Evolutionary conservation across 2,113 vertebrate species (phyloP), one percentile per base, ranked within the genome.

Genomic region (Tympanuchus pallidicinctus): DNA sequence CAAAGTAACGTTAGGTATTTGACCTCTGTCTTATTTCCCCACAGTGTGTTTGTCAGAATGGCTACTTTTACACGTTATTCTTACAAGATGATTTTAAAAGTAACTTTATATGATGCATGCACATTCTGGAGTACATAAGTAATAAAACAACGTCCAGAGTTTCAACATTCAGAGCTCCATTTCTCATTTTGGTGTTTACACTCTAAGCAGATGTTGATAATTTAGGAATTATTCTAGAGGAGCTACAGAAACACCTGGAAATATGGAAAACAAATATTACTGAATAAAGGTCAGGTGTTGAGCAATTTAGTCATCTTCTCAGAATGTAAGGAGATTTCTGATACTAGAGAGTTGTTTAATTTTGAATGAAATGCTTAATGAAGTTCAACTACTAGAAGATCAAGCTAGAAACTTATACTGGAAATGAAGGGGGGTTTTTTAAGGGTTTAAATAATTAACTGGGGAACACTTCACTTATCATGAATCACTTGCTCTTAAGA

Each of bases 361-460:
- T 89, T 82, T 65, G 48, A 36, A 63, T 88, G 10, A 89, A 89
- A 88, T 57, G 20, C 18, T 40, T 89, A 69, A 72, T 5, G 56
- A 86, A 93, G 56, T 88, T 88, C 70, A 84, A 88, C 8, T 92
- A 82, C n/a, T 82, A 30, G 65, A 89, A 89, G 22, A 15, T 89
- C 45, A 87, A 82, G 22, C 17, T 54, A 87, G 64, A 89, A 82
- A 88, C 3, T 22, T 43, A 73, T 1, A 74, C 32, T 65, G 79
- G 14, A 94, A 86, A 86, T 52, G 81, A 92, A 64, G 27, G 27
- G 25, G 9, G 0, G 79, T 32, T 57, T 57, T 57, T 61, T 13
- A 82, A 91, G 43, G 54, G 14, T 88, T 84, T 82, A 28, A 79
- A 60, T 83, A 81, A 86, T 77, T 70, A 86, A 36, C 42, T 71